Conservation (phyloP, 2,113 vertebrate species). For the Leucoraja erinaceus region DNA sequence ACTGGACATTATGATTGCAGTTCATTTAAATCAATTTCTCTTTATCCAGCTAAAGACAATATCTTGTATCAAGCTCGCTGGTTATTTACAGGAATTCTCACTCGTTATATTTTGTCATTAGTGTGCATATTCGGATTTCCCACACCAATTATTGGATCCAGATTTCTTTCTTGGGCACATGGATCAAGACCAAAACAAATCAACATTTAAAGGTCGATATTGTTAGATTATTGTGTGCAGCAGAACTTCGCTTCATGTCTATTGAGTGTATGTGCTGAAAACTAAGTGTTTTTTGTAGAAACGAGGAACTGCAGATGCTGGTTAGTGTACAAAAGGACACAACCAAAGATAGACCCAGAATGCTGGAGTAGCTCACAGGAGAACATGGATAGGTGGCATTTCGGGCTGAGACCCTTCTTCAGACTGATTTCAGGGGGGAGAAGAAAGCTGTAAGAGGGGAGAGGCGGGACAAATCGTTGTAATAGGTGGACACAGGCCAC, state of each 20-base stretch:
- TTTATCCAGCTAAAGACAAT: neutral
- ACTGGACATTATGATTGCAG: neutral
- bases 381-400: too few species aligned
- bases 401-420: too few species aligned
- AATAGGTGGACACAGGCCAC: too few species aligned
- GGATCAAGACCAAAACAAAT: neutral
- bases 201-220: neutral
- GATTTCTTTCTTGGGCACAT: neutral
- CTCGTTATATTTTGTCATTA: neutral
- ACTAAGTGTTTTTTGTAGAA: too few species aligned
- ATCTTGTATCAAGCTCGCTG: neutral
- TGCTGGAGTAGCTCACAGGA: too few species aligned
- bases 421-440: too few species aligned
- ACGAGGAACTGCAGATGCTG: too few species aligned
- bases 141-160: neutral
- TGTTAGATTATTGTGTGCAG: neutral
- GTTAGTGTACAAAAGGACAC: too few species aligned
- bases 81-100: neutral
- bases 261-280: neutral
- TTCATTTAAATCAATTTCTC: neutral
- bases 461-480: too few species aligned
- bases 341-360: too few species aligned
- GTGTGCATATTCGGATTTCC: neutral
- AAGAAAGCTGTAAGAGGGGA: too few species aligned
- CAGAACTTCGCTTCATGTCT: neutral